Conservation (phyloP, 2,113 vertebrate genomes). For the Rostratula benghalensis region DNA sequence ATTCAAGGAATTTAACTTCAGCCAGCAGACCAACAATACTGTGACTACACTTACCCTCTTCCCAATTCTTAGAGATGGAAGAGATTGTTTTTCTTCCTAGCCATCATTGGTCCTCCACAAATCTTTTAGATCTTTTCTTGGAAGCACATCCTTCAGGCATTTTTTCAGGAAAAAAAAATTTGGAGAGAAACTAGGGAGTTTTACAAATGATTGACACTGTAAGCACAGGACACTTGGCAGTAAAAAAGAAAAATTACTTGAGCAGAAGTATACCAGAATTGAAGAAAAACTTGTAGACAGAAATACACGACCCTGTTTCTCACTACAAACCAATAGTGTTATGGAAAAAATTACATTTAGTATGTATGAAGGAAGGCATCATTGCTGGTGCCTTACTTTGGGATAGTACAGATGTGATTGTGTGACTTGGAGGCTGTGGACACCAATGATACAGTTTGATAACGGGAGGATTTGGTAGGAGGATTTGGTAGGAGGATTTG, state of each 20-base stretch:
- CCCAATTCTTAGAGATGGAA: not conserved
- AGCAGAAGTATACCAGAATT: not conserved
- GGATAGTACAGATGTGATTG: not conserved
- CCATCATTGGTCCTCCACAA: not conserved
- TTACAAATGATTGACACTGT: not conserved
- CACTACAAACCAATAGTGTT: not conserved
- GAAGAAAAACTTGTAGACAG: not conserved
- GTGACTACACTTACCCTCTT: not conserved
- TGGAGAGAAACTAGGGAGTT: not conserved
- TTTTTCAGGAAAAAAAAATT: not conserved
- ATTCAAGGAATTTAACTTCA: not conserved
- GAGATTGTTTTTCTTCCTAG: not conserved
- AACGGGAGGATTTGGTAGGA: not conserved
- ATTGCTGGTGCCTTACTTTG: not conserved
- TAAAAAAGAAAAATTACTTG: not conserved
- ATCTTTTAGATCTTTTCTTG: not conserved
- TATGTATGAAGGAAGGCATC: not conserved
- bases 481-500: too few relatives aligned
- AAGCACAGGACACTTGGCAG: not conserved
- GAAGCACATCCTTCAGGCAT: not conserved
- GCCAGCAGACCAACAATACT: not conserved
- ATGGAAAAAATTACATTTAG: not conserved
- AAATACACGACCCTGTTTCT: not conserved
- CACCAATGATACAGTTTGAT: fast-evolving
- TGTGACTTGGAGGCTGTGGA: not conserved